Conservation (phyloP, 1,140 invertebrate genomes). For the Trypoxylus dichotomus region DNA sequence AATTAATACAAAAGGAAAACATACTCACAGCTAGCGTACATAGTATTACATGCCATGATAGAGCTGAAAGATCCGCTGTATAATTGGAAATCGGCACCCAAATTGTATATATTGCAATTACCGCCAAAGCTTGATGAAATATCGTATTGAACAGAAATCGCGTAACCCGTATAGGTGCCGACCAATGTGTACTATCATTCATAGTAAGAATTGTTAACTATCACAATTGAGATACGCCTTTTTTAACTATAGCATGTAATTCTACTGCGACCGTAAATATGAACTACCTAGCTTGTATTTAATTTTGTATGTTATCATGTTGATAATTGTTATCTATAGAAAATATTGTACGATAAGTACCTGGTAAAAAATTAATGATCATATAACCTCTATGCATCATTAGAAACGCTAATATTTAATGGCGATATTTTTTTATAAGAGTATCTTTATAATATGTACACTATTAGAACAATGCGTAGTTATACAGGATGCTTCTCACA, state of each 20-base stretch:
- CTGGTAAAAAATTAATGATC: not conserved
- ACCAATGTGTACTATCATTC: conserved; percentile 18
- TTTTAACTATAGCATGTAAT: conserved; percentile 1
- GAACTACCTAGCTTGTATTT: not conserved
- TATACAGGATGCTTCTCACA: too few species aligned
- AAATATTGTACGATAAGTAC: not conserved
- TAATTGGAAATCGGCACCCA: conserved; percentile 16
- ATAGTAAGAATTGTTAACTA: not conserved
- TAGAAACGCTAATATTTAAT: not conserved
- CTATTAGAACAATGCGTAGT: too few species aligned
- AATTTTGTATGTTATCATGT: not conserved
- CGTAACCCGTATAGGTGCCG: not conserved
- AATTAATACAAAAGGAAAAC: not conserved
- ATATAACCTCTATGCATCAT: not conserved
- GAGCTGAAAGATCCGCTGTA: not conserved
- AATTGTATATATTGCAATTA: not conserved
- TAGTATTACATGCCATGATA: conserved; percentile 21
- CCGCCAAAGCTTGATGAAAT: conserved; percentile 22
- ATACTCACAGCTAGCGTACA: conserved; percentile 11
- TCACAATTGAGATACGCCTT: not conserved
- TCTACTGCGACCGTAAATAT: not conserved
- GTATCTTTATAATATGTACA: too few species aligned
- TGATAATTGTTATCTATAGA: not conserved
- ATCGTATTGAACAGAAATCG: not conserved
- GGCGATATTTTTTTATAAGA: not conserved